phyloP scores from a whole-genome alignment of 2,888 invertebrate genomes.

The Rhagium mordax region DNA sequence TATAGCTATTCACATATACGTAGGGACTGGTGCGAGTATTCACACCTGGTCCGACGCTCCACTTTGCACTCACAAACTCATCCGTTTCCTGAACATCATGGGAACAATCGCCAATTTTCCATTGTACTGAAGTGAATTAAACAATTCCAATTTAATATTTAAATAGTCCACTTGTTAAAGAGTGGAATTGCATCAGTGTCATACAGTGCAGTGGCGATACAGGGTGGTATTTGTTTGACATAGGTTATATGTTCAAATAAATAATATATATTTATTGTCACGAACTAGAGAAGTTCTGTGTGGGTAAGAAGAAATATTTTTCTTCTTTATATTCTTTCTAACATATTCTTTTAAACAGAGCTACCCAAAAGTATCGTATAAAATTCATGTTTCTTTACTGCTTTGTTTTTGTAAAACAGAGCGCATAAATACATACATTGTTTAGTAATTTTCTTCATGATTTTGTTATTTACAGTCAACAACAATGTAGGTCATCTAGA shows the following conservation, averaged over 20 bases:
- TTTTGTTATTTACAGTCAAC: too few relatives aligned
- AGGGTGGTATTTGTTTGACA: not conserved
- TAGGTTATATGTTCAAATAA: not conserved
- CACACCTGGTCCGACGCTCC: conserved; percentile 58
- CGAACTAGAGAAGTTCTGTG: too few relatives aligned
- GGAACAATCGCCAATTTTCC: conserved; percentile 34
- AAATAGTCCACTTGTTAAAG: conserved; percentile 27
- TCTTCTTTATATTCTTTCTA: too few relatives aligned
- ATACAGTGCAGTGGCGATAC: not conserved
- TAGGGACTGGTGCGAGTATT: conserved; percentile 63
- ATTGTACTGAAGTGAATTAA: conserved; percentile 31
- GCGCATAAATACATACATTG: too few relatives aligned
- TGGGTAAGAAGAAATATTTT: too few relatives aligned
- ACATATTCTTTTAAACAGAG: too few relatives aligned
- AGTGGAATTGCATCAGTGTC: conserved; percentile 1
- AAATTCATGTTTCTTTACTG: too few relatives aligned
- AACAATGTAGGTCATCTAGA: too few relatives aligned
- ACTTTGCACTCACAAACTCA: conserved; percentile 36
- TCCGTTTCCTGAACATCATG: conserved; percentile 35
- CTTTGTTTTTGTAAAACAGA: too few relatives aligned
- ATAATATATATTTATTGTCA: too few relatives aligned
- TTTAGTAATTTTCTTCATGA: too few relatives aligned
- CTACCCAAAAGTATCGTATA: too few relatives aligned
- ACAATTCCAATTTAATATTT: conserved; percentile 35
- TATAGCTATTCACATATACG: conserved; percentile 63